Conservation (phyloP, 2,797 vertebrate species). For the Periophthalmus magnuspinnatus region DNA sequence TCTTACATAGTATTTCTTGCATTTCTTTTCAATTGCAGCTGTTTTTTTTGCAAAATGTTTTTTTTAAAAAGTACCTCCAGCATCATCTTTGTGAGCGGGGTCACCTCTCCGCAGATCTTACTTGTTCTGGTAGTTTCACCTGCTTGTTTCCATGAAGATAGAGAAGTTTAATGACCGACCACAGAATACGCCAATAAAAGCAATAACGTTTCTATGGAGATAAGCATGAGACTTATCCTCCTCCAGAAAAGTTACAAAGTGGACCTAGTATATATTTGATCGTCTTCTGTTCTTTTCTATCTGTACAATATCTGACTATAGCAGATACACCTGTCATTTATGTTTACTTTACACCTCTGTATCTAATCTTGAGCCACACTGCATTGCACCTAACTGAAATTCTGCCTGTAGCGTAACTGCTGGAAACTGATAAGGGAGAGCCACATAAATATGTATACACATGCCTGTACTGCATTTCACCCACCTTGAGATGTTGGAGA, state of each 20-base stretch:
- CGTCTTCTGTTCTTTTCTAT: background rate
- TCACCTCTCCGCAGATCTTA: too few species aligned
- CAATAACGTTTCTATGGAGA: background rate
- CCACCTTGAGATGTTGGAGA: background rate
- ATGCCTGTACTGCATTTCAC: background rate
- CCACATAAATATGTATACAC: background rate
- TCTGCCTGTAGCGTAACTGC: background rate
- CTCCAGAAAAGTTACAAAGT: background rate
- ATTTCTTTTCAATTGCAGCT: too few species aligned
- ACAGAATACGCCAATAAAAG: background rate
- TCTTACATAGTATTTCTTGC: too few species aligned
- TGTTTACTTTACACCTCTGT: background rate
- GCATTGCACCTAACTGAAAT: background rate
- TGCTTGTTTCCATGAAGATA: too few species aligned
- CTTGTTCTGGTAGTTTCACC: too few species aligned
- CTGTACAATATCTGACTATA: background rate
- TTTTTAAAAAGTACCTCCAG: too few species aligned
- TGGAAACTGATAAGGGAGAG: constrained; percentile 3
- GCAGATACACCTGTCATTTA: background rate
- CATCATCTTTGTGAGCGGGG: too few species aligned
- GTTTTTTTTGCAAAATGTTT: too few species aligned
- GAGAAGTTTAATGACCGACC: background rate
- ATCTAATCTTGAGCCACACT: background rate
- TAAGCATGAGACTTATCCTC: background rate
- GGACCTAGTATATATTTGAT: background rate